A percentile compares a stretch with the other conserved stretches of the same genome.
Evolutionary conservation across 1,140 invertebrate genomes (phyloP).

Genomic region (Sinella curviseta): DNA sequence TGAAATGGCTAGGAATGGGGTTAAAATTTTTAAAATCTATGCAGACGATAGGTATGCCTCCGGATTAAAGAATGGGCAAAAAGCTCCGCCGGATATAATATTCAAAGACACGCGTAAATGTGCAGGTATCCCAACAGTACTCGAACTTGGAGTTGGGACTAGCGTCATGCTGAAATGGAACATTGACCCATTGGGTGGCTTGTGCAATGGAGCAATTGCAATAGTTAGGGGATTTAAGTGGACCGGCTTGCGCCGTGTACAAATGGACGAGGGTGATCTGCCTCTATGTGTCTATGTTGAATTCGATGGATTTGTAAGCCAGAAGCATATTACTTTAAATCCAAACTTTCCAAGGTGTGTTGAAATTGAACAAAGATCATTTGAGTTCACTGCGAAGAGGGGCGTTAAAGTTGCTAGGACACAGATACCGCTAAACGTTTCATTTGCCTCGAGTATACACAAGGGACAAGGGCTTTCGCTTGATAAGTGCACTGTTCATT

Average conservation of each 20-base stretch:
- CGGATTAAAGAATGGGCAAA: not conserved
- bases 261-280: not conserved
- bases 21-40: not conserved
- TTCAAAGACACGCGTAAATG: not conserved
- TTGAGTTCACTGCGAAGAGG: not conserved
- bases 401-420: not conserved
- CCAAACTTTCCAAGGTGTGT: not conserved
- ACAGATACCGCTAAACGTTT: not conserved
- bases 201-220: not conserved
- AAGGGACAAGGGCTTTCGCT: not conserved
- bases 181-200: not conserved
- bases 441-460: not conserved
- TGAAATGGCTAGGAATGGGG: not conserved
- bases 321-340: not conserved
- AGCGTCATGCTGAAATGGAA: not conserved
- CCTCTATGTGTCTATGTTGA: not conserved
- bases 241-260: not conserved
- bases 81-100: not conserved
- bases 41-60: not conserved
- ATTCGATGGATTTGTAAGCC: not conserved
- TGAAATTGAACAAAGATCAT: not conserved
- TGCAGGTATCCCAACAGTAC: not conserved
- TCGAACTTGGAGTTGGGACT: conserved; percentile 6
- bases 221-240: not conserved
- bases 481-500: not conserved